Percentiles rank a stretch among this genome's conserved stretches.
Evolutionary conservation across 2,888 invertebrate species (phyloP).

Genomic region (Thereva unica): DNA sequence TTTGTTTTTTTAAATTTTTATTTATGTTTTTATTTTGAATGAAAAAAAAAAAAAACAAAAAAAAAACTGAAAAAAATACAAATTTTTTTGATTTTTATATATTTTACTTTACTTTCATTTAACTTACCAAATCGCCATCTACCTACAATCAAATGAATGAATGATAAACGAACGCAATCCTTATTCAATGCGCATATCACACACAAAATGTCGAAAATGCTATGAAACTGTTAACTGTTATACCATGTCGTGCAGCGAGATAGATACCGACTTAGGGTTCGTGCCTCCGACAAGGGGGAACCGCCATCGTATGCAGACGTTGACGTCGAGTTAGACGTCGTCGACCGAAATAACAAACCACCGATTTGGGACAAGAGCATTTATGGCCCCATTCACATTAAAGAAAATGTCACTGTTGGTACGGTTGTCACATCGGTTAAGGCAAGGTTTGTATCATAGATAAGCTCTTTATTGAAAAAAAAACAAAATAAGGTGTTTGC

Average conservation of each 20-base stretch:
- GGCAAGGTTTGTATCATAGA: slow-evolving; percentile 88
- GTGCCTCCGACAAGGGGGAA: slow-evolving; percentile 93
- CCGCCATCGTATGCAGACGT: slow-evolving; percentile 93
- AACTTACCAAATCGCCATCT: slow-evolving; percentile 46
- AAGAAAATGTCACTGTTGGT: slow-evolving; percentile 99
- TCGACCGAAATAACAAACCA: slow-evolving; percentile 98
- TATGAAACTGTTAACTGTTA: slow-evolving; percentile 2
- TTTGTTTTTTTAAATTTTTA: slow-evolving; percentile 40
- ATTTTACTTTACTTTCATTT: slow-evolving; percentile 66
- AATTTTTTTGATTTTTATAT: slow-evolving; percentile 55
- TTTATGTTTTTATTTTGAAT: neutral
- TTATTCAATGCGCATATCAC: slow-evolving; percentile 15
- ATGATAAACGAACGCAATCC: neutral
- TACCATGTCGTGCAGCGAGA: slow-evolving; percentile 70
- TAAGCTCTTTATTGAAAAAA: slow-evolving; percentile 21
- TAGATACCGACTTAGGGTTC: slow-evolving; percentile 94
- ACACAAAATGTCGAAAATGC: slow-evolving; percentile 20
- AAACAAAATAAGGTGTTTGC: slow-evolving; percentile 1
- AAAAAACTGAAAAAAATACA: slow-evolving; percentile 57
- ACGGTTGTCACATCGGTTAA: slow-evolving; percentile 97
- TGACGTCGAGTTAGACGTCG: slow-evolving; percentile 97
- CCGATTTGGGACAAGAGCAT: slow-evolving; percentile 93
- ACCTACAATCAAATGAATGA: slow-evolving; percentile 25
- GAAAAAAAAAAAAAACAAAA: neutral
- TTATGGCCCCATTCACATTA: slow-evolving; percentile 97